Evolutionary conservation across 2,113 vertebrate genomes (phyloP).

Genomic region (Pseudorhombus dupliciocellatus): DNA sequence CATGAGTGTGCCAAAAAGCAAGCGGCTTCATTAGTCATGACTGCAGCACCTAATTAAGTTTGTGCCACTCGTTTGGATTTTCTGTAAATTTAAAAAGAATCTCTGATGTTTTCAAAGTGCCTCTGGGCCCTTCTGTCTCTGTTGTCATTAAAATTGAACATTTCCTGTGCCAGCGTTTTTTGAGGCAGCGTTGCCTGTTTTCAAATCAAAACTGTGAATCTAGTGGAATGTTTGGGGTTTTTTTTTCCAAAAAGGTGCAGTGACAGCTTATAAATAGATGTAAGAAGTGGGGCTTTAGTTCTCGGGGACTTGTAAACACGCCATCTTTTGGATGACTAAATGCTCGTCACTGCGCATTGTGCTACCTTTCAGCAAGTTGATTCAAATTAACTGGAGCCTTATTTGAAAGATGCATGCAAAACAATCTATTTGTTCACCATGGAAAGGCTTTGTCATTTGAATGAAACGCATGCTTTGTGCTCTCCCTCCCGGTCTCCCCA

Average conservation of each 20-base stretch:
- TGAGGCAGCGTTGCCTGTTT: conserved; percentile 51
- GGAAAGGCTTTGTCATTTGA: conserved; percentile 63
- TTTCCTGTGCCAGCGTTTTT: conserved; percentile 55
- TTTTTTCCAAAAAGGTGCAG: conserved; percentile 37
- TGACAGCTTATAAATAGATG: conserved; percentile 69
- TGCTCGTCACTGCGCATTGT: conserved; percentile 45
- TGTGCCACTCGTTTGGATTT: conserved; percentile 70
- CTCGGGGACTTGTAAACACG: conserved; percentile 42
- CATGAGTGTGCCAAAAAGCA: conserved; percentile 64
- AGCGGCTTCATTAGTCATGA: conserved; percentile 73
- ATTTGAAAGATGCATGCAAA: conserved; percentile 66
- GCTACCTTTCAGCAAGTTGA: conserved; percentile 45
- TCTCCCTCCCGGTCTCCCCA: conserved; percentile 37
- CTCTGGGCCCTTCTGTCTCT: conserved; percentile 61
- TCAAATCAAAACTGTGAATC: conserved; percentile 58
- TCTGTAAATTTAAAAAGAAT: conserved; percentile 74
- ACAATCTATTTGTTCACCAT: conserved; percentile 58
- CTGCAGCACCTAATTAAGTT: conserved; percentile 76
- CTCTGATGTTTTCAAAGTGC: conserved; percentile 74
- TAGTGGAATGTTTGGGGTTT: conserved; percentile 32
- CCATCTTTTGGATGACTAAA: conserved; percentile 60
- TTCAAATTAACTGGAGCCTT: conserved; percentile 59
- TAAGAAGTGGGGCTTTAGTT: conserved; percentile 44
- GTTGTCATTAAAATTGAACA: conserved; percentile 71
- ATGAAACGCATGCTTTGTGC: conserved; percentile 67